Evolutionary conservation across 2,888 invertebrate species (phyloP).

Genomic region (Caenorhabditis uteleia): DNA sequence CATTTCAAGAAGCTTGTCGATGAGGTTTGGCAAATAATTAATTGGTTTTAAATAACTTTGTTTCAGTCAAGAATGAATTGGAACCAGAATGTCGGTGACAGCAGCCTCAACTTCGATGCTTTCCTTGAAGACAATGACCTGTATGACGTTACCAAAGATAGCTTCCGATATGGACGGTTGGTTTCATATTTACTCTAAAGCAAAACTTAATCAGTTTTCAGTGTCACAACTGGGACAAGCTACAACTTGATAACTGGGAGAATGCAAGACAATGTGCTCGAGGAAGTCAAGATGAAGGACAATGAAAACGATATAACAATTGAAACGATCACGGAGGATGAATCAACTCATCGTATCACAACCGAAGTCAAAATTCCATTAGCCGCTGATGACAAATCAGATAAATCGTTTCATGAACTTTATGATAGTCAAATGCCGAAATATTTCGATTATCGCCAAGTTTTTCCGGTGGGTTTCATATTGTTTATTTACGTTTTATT

Average conservation of each 20-base stretch:
- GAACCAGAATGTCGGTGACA: conserved; percentile 1
- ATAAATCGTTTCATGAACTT: conserved; percentile 3
- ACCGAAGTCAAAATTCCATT: conserved; percentile 18
- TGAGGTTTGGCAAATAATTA: too few relatives aligned
- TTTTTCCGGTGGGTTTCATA: conserved; percentile 13
- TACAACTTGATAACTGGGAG: conserved; percentile 30
- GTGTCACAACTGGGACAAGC: conserved; percentile 18
- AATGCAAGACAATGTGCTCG: conserved; percentile 17
- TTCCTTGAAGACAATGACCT: conserved; percentile 16
- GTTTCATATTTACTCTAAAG: not conserved
- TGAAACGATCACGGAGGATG: conserved; percentile 13
- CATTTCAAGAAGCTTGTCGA: too few relatives aligned
- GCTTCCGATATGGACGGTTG: conserved; percentile 31
- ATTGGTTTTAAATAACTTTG: too few relatives aligned
- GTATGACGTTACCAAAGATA: conserved; percentile 23
- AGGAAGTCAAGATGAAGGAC: conserved; percentile 20
- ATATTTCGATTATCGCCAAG: conserved; percentile 22
- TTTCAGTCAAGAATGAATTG: too few relatives aligned
- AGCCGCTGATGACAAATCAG: conserved; percentile 4
- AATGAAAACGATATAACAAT: conserved; percentile 15
- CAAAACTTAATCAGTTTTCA: not conserved
- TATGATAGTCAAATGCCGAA: conserved; percentile 30
- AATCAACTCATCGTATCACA: conserved; percentile 12
- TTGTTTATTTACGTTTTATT: not conserved
- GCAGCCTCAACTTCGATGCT: not conserved